phyloP scores from a whole-genome alignment of 2,113 vertebrate species.

The Lepus timidus region DNA sequence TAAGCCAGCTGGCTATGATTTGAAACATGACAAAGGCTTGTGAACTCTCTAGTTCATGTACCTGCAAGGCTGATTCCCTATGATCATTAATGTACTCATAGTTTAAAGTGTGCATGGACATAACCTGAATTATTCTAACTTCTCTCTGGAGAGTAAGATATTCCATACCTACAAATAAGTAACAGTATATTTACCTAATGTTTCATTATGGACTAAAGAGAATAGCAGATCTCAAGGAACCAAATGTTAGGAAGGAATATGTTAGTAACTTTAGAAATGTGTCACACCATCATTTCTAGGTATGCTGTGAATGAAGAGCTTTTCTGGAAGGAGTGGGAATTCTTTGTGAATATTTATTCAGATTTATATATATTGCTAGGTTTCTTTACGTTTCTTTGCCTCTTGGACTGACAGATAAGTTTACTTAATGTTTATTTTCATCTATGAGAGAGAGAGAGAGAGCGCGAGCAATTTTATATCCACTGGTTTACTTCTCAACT shows the following conservation, averaged over 20 bases:
- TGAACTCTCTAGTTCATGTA: neutral
- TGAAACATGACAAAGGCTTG: constrained; percentile 4
- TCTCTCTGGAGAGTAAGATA: constrained; percentile 37
- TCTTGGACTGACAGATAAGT: neutral
- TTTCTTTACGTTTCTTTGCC: constrained; percentile 26
- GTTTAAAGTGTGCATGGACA: neutral
- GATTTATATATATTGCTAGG: neutral
- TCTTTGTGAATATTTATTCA: constrained; percentile 22
- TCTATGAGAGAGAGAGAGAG: too few relatives aligned
- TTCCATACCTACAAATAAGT: neutral
- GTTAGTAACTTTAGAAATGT: neutral
- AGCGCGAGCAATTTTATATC: too few relatives aligned
- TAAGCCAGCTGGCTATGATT: constrained; percentile 39
- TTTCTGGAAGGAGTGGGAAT: constrained; percentile 4
- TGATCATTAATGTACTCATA: neutral
- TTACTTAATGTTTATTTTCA: neutral
- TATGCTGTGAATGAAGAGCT: constrained; percentile 6
- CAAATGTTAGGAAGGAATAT: neutral
- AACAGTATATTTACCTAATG: neutral
- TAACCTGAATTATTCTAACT: neutral
- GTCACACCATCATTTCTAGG: neutral
- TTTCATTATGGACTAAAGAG: constrained; percentile 64
- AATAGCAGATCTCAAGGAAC: neutral
- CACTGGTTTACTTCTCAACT: too few relatives aligned
- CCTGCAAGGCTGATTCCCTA: neutral